Evolutionary conservation across 2,797 vertebrate species (phyloP).

Genomic region (Fistularia tabacaria): DNA sequence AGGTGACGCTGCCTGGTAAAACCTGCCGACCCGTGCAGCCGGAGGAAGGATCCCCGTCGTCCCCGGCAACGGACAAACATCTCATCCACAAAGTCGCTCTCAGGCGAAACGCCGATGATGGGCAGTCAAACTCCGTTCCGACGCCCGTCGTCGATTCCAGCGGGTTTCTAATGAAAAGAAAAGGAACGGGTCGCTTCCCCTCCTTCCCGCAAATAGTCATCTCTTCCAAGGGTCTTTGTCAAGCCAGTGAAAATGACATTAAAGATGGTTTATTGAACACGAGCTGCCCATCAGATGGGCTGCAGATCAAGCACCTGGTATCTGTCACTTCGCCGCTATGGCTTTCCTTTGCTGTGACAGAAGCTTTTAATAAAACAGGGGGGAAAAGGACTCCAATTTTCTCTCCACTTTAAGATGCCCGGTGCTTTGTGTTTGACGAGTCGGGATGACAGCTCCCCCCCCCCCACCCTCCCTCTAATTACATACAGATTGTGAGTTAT

Average conservation of each 20-base stretch:
- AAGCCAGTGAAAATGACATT: conserved; percentile 40
- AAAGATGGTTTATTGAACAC: conserved; percentile 50
- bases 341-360: conserved; percentile 58
- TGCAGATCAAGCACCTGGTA: conserved; percentile 63
- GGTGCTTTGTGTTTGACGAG: conserved; percentile 58
- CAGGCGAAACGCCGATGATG: conserved; percentile 8
- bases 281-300: conserved; percentile 47
- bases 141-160: conserved; percentile 21
- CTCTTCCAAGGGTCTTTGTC: conserved; percentile 55
- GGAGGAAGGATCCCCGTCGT: too few species aligned
- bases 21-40: too few species aligned
- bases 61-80: too few species aligned
- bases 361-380: conserved; percentile 60
- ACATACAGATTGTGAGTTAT: conserved; percentile 57
- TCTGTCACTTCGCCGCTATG: conserved; percentile 46
- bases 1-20: too few species aligned
- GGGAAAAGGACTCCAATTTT: conserved; percentile 45
- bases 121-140: conserved; percentile 21
- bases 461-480: conserved; percentile 44
- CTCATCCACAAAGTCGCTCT: too few species aligned
- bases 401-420: conserved; percentile 55
- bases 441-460: conserved; percentile 55
- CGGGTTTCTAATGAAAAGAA: conserved; percentile 48
- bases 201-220: conserved; percentile 38
- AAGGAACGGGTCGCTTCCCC: conserved; percentile 14